Percentiles rank a stretch among this genome's conserved stretches.
These are phyloP conservation scores for Pteromalus puparum DNA, from an alignment of 1,140 invertebrate genomes.

Conservation along the genomic window DNA sequence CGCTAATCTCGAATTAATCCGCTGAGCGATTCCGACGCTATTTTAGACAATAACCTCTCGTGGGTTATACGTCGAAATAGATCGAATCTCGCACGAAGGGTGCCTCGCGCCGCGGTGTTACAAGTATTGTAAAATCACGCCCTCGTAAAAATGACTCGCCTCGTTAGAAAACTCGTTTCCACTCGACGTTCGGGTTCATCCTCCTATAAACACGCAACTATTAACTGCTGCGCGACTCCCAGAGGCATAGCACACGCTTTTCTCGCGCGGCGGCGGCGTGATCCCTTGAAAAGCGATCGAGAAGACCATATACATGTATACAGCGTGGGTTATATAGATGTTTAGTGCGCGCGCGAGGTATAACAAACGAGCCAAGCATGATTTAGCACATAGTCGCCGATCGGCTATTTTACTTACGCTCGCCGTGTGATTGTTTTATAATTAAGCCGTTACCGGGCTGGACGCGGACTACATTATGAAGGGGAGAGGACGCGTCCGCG, in stretches of 20 bases:
- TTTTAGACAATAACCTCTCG: too few relatives aligned
- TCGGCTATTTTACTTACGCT: constrained; percentile 53
- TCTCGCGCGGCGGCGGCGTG: constrained; percentile 4
- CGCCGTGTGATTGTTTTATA: constrained; percentile 74
- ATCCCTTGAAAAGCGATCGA: constrained; percentile 29
- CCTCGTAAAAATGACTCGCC: constrained; percentile 21
- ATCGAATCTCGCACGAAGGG: not conserved
- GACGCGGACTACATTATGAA: not conserved
- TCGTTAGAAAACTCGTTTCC: constrained; percentile 31
- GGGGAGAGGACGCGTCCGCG: constrained; percentile 17
- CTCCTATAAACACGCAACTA: constrained; percentile 16
- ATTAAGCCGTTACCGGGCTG: constrained; percentile 72
- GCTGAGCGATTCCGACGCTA: not conserved
- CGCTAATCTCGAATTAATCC: constrained; percentile 36
- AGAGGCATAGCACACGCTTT: not conserved
- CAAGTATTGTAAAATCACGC: not conserved
- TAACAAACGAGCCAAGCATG: constrained; percentile 74
- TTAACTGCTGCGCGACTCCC: not conserved
- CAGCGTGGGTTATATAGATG: not conserved
- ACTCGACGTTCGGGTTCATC: constrained; percentile 24
- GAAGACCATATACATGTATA: not conserved
- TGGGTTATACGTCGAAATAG: not conserved
- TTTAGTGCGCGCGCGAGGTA: constrained; percentile 10
- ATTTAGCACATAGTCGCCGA: constrained; percentile 72
- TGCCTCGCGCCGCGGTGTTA: too few relatives aligned